Base-by-base conservation (phyloP, 2,113 vertebrate species). In the Odobenus rosmarus region DNA sequence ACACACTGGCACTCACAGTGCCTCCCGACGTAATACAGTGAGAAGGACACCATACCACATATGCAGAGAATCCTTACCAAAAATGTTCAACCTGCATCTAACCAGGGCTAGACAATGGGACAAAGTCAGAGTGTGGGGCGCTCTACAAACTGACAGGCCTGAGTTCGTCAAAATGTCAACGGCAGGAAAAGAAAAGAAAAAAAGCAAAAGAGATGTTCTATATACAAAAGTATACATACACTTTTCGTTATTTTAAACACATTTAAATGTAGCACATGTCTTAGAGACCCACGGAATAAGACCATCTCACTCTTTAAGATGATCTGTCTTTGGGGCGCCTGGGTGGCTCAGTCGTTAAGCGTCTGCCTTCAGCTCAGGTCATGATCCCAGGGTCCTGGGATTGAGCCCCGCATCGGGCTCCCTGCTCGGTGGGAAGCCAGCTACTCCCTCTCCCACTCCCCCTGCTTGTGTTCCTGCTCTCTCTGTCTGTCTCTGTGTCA, bases 211-310 rank as follows among this genome's bases (percentile, higher is more conserved):
- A 69, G 8, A 14, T 33, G 19, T 92, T n/a, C 18, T 26, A 46
- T 46, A 46, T 46, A 46, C 46, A 46, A 46, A 46, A 46, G 46
- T 46, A 46, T 46, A 46, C 46, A 96, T 83, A 89, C 0, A 88
- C 19, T 97, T 98, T 97, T 93, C 98, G 94, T 98, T 97, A 92
- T 91, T 98, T 91, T 81, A 95, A 96, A 98, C 86, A 98, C 84
- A 97, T 97, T 96, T 51, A 95, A 97, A 95, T 91, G 46, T 36
- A 97, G 71, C 15, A 96, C 96, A 87, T 90, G 55, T 94, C 92
- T 97, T 95, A 71, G 55, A 98, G 57, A 90, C 61, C 64, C 33
- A 74, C 80, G 90, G 92, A 95, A 64, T 95, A 55, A 95, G 90
- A 97, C 69, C 28, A 76, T 53, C 46, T 90, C 76, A 76, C 33